Evolutionary conservation across 2,888 invertebrate genomes (phyloP).

Genomic region (Meliscaeva auricollis): DNA sequence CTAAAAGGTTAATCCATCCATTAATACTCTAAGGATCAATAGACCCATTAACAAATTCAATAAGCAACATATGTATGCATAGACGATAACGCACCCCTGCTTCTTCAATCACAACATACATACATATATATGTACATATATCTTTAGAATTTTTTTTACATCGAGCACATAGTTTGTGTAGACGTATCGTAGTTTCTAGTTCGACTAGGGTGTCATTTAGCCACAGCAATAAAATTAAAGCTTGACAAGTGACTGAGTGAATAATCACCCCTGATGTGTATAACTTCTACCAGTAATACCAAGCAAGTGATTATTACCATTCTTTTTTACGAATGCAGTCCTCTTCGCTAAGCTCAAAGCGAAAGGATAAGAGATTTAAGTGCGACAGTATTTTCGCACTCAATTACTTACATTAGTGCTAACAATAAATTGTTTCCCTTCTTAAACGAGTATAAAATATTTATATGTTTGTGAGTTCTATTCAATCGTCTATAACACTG

Average conservation of each 20-base stretch:
- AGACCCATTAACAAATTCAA: conserved; percentile 60
- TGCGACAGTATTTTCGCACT: conserved; percentile 84
- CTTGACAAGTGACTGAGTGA: conserved; percentile 66
- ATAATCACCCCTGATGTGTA: conserved; percentile 55
- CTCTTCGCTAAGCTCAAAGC: conserved; percentile 18
- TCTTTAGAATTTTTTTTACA: conserved; percentile 47
- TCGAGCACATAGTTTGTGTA: conserved; percentile 8
- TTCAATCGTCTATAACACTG: conserved; percentile 3
- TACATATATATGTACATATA: conserved; percentile 12
- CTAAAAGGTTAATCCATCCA: conserved; percentile 17
- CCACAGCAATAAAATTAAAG: conserved; percentile 74
- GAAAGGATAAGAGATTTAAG: conserved; percentile 77
- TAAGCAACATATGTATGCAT: conserved; percentile 58
- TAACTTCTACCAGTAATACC: conserved; percentile 26
- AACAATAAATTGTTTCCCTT: conserved; percentile 79
- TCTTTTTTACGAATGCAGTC: conserved; percentile 38
- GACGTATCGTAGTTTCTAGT: conserved; percentile 24
- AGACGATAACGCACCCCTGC: conserved; percentile 56
- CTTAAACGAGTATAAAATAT: neutral
- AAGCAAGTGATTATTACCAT: conserved; percentile 68
- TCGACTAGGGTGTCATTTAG: conserved; percentile 69
- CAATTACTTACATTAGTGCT: conserved; percentile 84
- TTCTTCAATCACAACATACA: conserved; percentile 20
- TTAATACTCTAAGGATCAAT: conserved; percentile 66
- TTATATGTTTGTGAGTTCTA: neutral